A percentile compares a stretch with the other conserved stretches of the same genome.
Evolutionary conservation across 2,888 invertebrate species (phyloP).

Genomic region (Eugnorisma glareosa): DNA sequence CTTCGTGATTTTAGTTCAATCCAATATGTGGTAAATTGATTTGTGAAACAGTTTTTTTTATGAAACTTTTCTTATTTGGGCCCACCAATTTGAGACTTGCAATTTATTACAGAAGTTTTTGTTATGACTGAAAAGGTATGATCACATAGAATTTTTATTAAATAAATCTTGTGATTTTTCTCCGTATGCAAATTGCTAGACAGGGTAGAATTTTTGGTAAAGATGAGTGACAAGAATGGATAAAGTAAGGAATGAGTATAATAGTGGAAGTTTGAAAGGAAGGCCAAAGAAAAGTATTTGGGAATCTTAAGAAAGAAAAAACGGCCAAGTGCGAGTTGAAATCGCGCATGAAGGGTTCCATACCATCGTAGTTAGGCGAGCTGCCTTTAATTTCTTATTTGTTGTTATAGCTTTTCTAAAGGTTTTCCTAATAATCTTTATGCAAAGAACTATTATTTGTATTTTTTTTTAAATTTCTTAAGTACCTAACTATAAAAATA

Average conservation of each 20-base stretch:
- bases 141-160: not conserved
- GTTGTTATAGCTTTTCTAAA: no score
- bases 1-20: slow-evolving; percentile 27
- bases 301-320: not conserved
- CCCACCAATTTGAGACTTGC: slow-evolving; percentile 4
- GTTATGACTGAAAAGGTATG: slow-evolving; percentile 23
- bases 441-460: no score
- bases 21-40: slow-evolving; percentile 39
- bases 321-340: no score
- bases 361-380: no score
- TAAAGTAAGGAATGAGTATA: not conserved
- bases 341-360: no score
- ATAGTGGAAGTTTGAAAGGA: not conserved
- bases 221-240: not conserved
- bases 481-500: no score
- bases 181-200: not conserved
- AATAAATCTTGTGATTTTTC: not conserved
- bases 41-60: slow-evolving; percentile 38
- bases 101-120: slow-evolving; percentile 44
- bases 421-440: no score
- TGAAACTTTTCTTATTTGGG: slow-evolving; percentile 42
- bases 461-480: no score
- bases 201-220: not conserved
- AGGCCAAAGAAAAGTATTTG: not conserved
- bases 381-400: no score